Evolutionary conservation across 2,888 invertebrate genomes (phyloP).

Genomic region (Eupithecia inturbata): DNA sequence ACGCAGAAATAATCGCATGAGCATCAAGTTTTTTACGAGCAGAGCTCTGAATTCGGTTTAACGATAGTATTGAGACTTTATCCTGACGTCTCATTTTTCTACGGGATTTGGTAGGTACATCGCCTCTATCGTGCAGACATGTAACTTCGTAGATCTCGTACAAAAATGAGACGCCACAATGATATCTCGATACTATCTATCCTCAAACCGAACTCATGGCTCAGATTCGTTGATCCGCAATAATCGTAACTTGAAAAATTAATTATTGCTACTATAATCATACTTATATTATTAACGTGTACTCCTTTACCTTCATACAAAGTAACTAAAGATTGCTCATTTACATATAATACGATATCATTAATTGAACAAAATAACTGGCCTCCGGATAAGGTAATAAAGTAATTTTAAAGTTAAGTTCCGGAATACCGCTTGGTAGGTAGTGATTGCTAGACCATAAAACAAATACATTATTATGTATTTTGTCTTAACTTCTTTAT

Average conservation of each 20-base stretch:
- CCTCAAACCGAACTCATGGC: background rate
- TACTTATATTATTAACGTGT: constrained; percentile 9
- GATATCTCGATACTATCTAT: background rate
- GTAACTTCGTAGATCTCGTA: background rate
- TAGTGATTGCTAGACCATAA: constrained; percentile 5
- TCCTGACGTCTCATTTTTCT: background rate
- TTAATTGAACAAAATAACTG: constrained; percentile 39
- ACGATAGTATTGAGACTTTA: background rate
- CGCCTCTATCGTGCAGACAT: too few species aligned
- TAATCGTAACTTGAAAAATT: background rate
- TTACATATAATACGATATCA: constrained; percentile 15
- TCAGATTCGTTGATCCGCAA: background rate
- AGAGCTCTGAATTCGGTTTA: background rate
- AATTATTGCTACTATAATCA: background rate
- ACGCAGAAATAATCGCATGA: background rate
- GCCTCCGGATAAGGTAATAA: constrained; percentile 43
- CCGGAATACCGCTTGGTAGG: constrained; percentile 25
- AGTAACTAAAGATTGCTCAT: constrained; percentile 9
- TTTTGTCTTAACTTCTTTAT: background rate
- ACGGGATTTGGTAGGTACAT: too few species aligned
- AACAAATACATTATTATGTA: background rate
- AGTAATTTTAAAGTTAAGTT: constrained; percentile 41
- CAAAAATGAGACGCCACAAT: background rate
- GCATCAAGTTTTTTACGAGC: background rate
- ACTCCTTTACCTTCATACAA: constrained; percentile 29